These are phyloP conservation scores for Laothoe populi DNA, from an alignment of 2,888 invertebrate genomes.

Conservation along the genomic window DNA sequence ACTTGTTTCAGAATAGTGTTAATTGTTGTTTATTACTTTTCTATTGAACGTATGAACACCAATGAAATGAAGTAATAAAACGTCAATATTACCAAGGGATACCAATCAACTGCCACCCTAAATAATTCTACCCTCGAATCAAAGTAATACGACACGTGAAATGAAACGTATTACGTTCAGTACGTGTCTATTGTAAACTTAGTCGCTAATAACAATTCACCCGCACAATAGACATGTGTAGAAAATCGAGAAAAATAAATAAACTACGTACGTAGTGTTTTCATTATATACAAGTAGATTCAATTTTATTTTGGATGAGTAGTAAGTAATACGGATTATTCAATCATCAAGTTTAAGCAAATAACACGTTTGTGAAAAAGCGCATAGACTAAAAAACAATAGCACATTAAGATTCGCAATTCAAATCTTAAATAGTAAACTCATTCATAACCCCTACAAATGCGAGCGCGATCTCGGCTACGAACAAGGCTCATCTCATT, in stretches of 20 bases:
- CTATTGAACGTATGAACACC: constrained; percentile 7
- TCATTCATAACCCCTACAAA: constrained; percentile 51
- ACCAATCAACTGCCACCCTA: constrained; percentile 41
- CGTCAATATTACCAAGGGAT: constrained; percentile 36
- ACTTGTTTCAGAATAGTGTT: neutral
- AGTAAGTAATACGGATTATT: too few species aligned
- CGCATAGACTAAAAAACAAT: constrained; percentile 32
- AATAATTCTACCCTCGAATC: constrained; percentile 40
- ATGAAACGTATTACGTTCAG: constrained; percentile 61
- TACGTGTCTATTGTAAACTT: constrained; percentile 76
- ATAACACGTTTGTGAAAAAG: constrained; percentile 18
- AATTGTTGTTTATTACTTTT: constrained; percentile 5
- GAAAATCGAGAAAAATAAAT: constrained; percentile 43
- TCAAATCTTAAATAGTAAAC: constrained; percentile 38
- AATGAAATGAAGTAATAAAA: constrained; percentile 10
- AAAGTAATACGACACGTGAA: constrained; percentile 65
- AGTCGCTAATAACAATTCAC: constrained; percentile 66
- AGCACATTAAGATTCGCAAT: constrained; percentile 21
- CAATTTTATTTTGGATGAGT: too few species aligned
- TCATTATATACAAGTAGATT: neutral
- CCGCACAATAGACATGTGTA: constrained; percentile 56
- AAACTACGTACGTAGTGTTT: neutral
- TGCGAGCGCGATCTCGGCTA: constrained; percentile 44
- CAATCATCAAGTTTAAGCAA: too few species aligned
- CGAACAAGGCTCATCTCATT: constrained; percentile 69